phyloP scores from a whole-genome alignment of 2,888 invertebrate species.

The Tricholauxania praeusta region DNA sequence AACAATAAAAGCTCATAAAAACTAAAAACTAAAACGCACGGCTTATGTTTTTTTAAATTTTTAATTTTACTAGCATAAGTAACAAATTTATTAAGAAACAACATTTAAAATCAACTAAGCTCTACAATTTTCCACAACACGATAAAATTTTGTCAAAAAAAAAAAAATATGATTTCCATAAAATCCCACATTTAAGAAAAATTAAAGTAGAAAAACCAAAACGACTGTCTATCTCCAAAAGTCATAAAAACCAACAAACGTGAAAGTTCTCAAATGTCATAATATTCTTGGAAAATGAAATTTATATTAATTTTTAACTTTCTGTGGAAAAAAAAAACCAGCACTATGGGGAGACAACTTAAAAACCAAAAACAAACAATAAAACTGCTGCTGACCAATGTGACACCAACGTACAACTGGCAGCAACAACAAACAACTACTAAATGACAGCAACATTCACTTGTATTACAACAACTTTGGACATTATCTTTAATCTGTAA shows the following conservation, averaged over 20 bases:
- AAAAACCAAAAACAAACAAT: slow-evolving; percentile 20
- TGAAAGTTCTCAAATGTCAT: slow-evolving; percentile 64
- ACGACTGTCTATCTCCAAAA: slow-evolving; percentile 44
- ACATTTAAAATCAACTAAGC: too few species aligned
- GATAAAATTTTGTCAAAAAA: background rate
- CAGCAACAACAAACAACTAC: background rate
- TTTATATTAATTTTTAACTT: slow-evolving; percentile 43
- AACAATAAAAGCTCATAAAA: too few species aligned
- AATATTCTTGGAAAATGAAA: slow-evolving; percentile 59
- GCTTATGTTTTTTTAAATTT: too few species aligned
- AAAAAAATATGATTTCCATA: background rate
- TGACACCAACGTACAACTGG: background rate
- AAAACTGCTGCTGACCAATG: slow-evolving; percentile 8
- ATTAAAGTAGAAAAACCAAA: background rate
- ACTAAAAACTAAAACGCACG: too few species aligned
- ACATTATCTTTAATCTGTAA: background rate
- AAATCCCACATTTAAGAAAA: slow-evolving; percentile 6
- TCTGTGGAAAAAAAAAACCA: too few species aligned
- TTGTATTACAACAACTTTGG: slow-evolving; percentile 18
- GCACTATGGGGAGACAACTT: background rate
- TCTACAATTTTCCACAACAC: background rate
- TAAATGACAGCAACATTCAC: slow-evolving; percentile 3
- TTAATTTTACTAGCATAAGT: too few species aligned
- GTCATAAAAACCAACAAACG: slow-evolving; percentile 56
- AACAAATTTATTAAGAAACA: too few species aligned